phyloP scores from a whole-genome alignment of 2,113 vertebrate species.

The Epinephelus lanceolatus region DNA sequence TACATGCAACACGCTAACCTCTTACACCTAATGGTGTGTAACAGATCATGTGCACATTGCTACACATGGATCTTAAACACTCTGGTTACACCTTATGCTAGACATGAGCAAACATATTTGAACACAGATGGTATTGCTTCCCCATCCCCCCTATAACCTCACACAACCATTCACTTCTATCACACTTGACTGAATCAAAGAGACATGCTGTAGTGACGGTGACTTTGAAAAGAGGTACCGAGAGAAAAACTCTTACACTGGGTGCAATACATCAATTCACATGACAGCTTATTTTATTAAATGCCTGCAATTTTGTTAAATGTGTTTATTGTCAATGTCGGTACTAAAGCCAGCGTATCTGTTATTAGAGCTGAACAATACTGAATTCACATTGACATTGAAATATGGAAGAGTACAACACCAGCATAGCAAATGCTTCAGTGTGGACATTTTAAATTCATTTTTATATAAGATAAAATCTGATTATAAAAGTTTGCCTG shows the following conservation, averaged over 20 bases:
- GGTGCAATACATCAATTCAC: conserved; percentile 20
- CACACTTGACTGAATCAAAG: conserved; percentile 61
- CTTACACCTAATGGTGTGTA: conserved; percentile 56
- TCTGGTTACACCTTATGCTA: conserved; percentile 64
- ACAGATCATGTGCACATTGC: conserved; percentile 63
- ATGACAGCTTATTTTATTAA: conserved; percentile 15
- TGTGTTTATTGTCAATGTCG: conserved; percentile 33
- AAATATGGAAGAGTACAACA: conserved; percentile 9
- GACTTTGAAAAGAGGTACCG: conserved; percentile 45
- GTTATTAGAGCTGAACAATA: conserved; percentile 12
- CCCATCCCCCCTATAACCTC: conserved; percentile 54
- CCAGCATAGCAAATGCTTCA: conserved; percentile 1
- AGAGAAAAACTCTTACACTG: conserved; percentile 21
- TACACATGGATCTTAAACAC: conserved; percentile 57
- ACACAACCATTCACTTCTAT: conserved; percentile 51
- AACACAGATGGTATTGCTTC: conserved; percentile 64
- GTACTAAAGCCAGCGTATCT: background rate
- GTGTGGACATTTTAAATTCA: background rate
- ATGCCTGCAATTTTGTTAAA: conserved; percentile 20
- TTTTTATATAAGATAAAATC: background rate
- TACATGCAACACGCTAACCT: conserved; percentile 17
- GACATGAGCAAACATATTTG: conserved; percentile 61
- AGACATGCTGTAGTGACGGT: conserved; percentile 25
- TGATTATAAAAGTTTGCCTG: background rate
- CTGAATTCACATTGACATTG: conserved; percentile 33